Evolutionary conservation across 2,888 invertebrate genomes (phyloP).

Genomic region (Drosophila fungiperda): DNA sequence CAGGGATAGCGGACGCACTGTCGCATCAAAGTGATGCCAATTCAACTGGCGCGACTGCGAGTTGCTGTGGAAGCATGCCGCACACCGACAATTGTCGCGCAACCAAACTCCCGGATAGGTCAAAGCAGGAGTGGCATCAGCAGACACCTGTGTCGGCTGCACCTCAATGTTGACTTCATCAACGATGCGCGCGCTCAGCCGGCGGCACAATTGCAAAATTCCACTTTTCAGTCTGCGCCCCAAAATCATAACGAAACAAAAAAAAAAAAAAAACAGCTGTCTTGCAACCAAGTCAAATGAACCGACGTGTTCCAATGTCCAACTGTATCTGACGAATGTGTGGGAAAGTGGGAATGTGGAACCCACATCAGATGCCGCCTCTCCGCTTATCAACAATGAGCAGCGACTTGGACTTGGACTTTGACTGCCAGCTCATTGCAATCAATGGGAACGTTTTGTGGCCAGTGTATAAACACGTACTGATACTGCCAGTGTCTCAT

Average conservation of each 20-base stretch:
- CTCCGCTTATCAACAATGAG: conserved; percentile 37
- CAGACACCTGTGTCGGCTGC: conserved; percentile 11
- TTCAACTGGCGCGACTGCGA: conserved; percentile 88
- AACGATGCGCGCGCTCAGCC: conserved; percentile 68
- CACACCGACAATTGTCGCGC: conserved; percentile 91
- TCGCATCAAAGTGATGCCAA: conserved; percentile 87
- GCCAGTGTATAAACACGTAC: neutral
- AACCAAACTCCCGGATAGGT: conserved; percentile 90
- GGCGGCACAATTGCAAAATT: conserved; percentile 22
- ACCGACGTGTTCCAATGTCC: conserved; percentile 14
- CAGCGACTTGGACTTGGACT: conserved; percentile 65
- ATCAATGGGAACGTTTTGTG: conserved; percentile 1
- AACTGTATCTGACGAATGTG: conserved; percentile 19
- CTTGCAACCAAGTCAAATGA: neutral
- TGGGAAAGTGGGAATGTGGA: conserved; percentile 46
- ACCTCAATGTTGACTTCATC: conserved; percentile 70
- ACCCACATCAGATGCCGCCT: conserved; percentile 2
- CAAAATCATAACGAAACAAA: conserved; percentile 37
- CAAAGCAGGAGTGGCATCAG: conserved; percentile 83
- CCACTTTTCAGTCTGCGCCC: conserved; percentile 27
- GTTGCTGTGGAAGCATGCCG: conserved; percentile 88
- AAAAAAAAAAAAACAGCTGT: neutral
- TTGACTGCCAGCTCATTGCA: conserved; percentile 64
- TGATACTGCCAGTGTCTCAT: neutral
- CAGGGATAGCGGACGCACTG: conserved; percentile 85